Conservation (phyloP, 2,113 vertebrate species). For the Misgurnus mizolepis region DNA sequence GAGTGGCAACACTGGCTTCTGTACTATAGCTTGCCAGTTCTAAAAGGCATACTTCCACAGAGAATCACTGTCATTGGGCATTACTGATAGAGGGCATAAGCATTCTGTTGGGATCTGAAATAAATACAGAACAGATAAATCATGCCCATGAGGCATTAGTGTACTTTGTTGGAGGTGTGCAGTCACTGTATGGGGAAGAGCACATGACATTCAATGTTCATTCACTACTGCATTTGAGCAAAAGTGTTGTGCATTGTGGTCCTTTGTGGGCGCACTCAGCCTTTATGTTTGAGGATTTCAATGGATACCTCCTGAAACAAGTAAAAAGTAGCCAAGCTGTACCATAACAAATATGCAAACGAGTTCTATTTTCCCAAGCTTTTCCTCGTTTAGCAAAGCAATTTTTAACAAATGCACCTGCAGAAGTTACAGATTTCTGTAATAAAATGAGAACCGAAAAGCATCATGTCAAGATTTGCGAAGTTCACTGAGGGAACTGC, state of each 20-base stretch:
- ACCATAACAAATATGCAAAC: slow-evolving; percentile 37
- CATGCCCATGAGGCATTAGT: slow-evolving; percentile 42
- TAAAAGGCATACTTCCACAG: slow-evolving; percentile 45
- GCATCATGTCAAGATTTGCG: background rate
- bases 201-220: slow-evolving; percentile 48
- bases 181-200: slow-evolving; percentile 42
- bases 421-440: slow-evolving; percentile 6
- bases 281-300: slow-evolving; percentile 42
- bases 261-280: slow-evolving; percentile 44
- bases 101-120: slow-evolving; percentile 44
- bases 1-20: slow-evolving; percentile 48
- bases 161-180: slow-evolving; percentile 26
- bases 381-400: slow-evolving; percentile 29
- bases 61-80: slow-evolving; percentile 45
- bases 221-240: slow-evolving; percentile 39
- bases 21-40: slow-evolving; percentile 47
- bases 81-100: slow-evolving; percentile 42
- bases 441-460: background rate
- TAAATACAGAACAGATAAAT: slow-evolving; percentile 31
- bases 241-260: slow-evolving; percentile 39
- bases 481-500: background rate
- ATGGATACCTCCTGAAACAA: slow-evolving; percentile 48
- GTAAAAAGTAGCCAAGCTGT: slow-evolving; percentile 38
- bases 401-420: background rate
- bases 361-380: slow-evolving; percentile 18